Conservation (phyloP, 1,140 invertebrate species). For the Maniola jurtina region DNA sequence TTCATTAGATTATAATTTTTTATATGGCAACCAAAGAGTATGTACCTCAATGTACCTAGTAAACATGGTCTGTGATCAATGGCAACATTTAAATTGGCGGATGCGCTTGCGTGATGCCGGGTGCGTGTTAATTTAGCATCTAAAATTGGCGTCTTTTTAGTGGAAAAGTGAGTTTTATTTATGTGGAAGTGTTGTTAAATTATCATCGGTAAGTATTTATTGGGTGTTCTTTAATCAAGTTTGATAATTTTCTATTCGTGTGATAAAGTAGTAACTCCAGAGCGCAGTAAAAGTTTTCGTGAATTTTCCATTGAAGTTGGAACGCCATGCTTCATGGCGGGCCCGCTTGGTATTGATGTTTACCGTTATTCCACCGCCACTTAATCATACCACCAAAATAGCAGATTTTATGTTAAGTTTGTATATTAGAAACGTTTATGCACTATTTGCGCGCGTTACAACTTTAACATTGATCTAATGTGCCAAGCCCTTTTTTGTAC, state of each 20-base stretch:
- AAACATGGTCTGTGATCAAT: no score
- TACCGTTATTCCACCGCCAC: conserved; percentile 36
- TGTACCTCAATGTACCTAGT: no score
- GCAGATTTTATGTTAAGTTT: background rate
- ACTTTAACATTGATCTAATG: conserved; percentile 57
- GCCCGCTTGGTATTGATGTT: conserved; percentile 49
- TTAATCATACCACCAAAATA: background rate
- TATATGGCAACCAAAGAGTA: conserved; percentile 27
- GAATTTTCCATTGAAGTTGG: conserved; percentile 59
- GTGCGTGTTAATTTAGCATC: conserved; percentile 67
- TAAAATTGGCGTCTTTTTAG: conserved; percentile 64
- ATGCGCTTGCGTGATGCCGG: conserved; percentile 75
- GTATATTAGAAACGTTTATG: conserved; percentile 12
- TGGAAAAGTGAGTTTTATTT: background rate
- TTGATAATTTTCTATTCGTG: background rate
- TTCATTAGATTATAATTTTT: background rate
- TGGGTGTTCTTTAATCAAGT: conserved; percentile 1
- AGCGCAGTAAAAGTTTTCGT: conserved; percentile 46
- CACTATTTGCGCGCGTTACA: conserved; percentile 45
- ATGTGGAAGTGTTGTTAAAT: conserved; percentile 38
- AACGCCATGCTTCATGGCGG: conserved; percentile 69
- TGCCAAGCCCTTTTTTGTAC: conserved; percentile 47
- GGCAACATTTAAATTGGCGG: conserved; percentile 52
- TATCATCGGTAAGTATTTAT: conserved; percentile 20
- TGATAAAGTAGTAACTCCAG: conserved; percentile 4